Evolutionary conservation across 2,888 invertebrate genomes (phyloP).

Genomic region (Drosophila merina): DNA sequence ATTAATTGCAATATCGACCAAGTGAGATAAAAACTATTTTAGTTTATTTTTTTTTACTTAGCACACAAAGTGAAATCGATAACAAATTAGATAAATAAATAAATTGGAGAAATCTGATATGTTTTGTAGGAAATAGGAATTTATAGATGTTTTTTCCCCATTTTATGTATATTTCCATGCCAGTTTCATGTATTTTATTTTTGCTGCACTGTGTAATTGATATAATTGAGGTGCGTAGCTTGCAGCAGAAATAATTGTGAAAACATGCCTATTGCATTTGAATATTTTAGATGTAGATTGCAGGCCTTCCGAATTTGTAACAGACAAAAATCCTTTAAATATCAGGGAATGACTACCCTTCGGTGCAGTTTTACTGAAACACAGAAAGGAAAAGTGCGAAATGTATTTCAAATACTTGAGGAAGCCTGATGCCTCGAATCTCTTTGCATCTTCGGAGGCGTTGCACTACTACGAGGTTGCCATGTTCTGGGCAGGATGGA

Average conservation of each 20-base stretch:
- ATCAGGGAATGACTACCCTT: not conserved
- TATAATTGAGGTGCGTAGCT: not conserved
- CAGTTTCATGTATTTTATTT: not conserved
- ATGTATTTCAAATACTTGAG: not conserved
- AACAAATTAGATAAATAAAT: no score
- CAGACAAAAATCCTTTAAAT: not conserved
- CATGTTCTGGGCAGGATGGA: slow-evolving; percentile 1
- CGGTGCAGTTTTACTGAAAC: not conserved
- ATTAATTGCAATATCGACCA: no score
- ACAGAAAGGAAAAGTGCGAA: not conserved
- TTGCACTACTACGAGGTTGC: not conserved
- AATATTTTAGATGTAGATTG: not conserved
- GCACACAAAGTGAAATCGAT: no score
- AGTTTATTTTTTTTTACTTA: no score
- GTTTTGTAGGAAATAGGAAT: no score
- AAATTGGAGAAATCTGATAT: no score
- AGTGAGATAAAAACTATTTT: no score
- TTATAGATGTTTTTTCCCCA: no score
- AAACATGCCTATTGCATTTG: slow-evolving; percentile 1
- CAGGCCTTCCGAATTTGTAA: not conserved
- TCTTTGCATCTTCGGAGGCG: not conserved
- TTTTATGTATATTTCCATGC: no score
- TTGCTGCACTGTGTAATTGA: not conserved
- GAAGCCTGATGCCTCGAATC: not conserved
- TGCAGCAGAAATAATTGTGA: not conserved